Percentiles rank a stretch among this genome's conserved stretches.
Conservation (phyloP, 1,140 invertebrate species). For the Pseudomyrmex dendroicus region DNA sequence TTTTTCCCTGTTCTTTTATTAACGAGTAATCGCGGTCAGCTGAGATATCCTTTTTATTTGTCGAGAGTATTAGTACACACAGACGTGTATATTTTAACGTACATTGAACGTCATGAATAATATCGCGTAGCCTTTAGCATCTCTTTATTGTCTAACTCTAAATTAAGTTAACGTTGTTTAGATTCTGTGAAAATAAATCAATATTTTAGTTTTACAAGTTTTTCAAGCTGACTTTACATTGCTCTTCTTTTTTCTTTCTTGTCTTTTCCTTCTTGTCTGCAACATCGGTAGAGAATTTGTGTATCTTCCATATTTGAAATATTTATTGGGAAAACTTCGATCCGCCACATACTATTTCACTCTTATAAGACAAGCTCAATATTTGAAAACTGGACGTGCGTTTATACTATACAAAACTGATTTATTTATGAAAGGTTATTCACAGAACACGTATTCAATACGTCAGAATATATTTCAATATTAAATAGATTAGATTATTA, state of each 20-base stretch:
- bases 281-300: not conserved
- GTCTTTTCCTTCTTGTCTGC: not conserved
- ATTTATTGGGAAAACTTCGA: not conserved
- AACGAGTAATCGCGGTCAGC: constrained; percentile 49
- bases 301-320: not conserved
- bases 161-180: not conserved
- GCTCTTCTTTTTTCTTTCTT: not conserved
- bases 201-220: not conserved
- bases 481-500: too few relatives aligned
- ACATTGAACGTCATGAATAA: constrained; percentile 12
- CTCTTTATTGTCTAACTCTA: not conserved
- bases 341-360: constrained; percentile 8
- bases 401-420: not conserved
- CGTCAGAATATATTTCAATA: not conserved
- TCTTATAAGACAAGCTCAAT: not conserved
- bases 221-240: not conserved
- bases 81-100: not conserved
- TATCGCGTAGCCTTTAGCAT: not conserved
- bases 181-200: too few relatives aligned
- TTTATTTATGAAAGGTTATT: constrained; percentile 8
- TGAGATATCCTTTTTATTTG: constrained; percentile 34
- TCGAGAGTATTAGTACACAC: not conserved
- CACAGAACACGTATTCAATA: not conserved
- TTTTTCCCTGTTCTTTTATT: constrained; percentile 55
- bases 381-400: not conserved